Base-by-base conservation (phyloP, 2,797 vertebrate genomes). In the Eurystomus glaucurus region DNA sequence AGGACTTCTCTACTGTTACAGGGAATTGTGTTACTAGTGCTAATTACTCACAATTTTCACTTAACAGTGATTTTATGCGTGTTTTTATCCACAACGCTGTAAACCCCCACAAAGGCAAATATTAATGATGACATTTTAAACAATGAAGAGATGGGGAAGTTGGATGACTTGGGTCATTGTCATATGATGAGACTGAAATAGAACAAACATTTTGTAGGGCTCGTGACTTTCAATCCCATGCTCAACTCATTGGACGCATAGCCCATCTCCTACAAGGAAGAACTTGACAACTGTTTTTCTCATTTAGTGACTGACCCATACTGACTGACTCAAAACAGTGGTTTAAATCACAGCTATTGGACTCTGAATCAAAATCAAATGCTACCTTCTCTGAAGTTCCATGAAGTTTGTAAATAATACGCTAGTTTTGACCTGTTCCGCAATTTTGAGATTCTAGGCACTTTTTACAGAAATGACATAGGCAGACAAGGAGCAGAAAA, bases 111-210 rank as follows among this genome's bases (percentile, higher is more conserved):
- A 33, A 2, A 15, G 14, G 43, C 37, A 50, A 85, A 65, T 48
- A 70, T 70, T 76, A 79, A 22, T 11, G 43, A 22, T 9, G 5
- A 62, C 19, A 41, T 92, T 97, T 91, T 81, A 61, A 75, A 77
- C 51, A 87, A 57, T 43, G 33, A 74, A 69, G 48, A 74, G 20
- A 68, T 91, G 64, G 60, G 81, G 95, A 97, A 95, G 88, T 89
- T 87, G 57, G 33, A 77, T 82, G 71, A 23, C 83, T 92, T 88
- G 41, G 70, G 70, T 87, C 92, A 92, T 43, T 85, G 81, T 97
- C 96, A 94, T 87, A 85, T 94, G 96, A 94, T 50, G 19, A 75
- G 37, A 61, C 51, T 70, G 68, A 89, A 94, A 92, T 57, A 96
- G 88, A 93, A 64, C 23, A 51, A 93, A 65, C 16, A 8, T 83